Base-by-base conservation (phyloP, 2,888 invertebrate genomes). In the Rotaria macrura region DNA sequence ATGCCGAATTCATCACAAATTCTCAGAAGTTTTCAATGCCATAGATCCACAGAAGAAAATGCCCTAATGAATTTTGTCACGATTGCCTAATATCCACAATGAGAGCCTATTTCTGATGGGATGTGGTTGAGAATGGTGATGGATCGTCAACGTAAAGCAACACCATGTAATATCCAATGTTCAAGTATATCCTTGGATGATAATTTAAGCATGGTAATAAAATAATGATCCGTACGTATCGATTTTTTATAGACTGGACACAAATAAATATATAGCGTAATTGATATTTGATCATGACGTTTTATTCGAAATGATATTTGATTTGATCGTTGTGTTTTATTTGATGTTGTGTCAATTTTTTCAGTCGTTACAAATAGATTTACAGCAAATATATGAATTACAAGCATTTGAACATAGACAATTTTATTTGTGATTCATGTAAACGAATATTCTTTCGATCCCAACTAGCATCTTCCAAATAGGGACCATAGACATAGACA, bases 381-480 rank as follows among this genome's bases (percentile, higher is more conserved):
- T 7, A 74, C 25, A 0, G 95, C 95, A 89, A 93, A 95, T 84
- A 95, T 93, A 88, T 95, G 94, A 2, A 95, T 92, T 0, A 95
- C 94, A 0, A 95, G 96, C 91, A 96, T 92, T 85, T 93, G 90
- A 0, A 94, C 94, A 89, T 94, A 95, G 57, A 96, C 91, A 9
- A 95, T 93, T 92, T 95, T 95, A 84, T 95, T 0, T 93, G 92
- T 0, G 95, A 94, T 91, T 96, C 96, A 34, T 93, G 92, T 0
- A 96, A 91, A 40, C 93, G 93, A 74, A 92, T 90, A 87, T 94
- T 94, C 87, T 94, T 93, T 65, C 93, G 93, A 89, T 96, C 95
- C 96, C 96, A 96, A 3, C 95, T 94, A 4, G 95, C 95, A 0
- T 96, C 96, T 90, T 96, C 96, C 86, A 96, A 91, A 90, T 93